Conservation (phyloP, 2,113 vertebrate genomes). For the Syrmaticus mikado region DNA sequence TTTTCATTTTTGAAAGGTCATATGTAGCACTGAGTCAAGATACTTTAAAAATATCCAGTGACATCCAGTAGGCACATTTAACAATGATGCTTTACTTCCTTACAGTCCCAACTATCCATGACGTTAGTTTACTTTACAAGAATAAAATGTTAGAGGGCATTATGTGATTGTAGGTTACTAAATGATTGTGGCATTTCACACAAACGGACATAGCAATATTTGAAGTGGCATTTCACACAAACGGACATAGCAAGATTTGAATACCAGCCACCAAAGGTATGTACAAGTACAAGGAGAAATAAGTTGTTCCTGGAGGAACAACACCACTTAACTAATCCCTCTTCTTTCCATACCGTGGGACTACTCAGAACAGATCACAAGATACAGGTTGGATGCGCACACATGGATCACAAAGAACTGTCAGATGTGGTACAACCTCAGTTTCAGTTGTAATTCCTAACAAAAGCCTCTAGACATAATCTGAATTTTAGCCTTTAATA, state of each 20-base stretch:
- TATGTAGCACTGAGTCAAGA: not conserved
- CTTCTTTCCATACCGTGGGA: not conserved
- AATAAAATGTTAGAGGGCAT: not conserved
- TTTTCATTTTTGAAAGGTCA: not conserved
- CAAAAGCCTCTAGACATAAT: not conserved
- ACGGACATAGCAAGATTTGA: not conserved
- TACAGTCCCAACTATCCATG: not conserved
- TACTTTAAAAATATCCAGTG: not conserved
- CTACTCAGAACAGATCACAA: not conserved
- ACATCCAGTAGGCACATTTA: not conserved
- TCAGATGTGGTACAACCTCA: not conserved
- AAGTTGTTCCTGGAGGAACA: not conserved
- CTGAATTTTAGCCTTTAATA: not conserved
- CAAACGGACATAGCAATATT: not conserved
- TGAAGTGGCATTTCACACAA: not conserved
- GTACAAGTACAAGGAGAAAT: not conserved
- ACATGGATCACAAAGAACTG: accelerated
- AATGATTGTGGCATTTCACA: not conserved
- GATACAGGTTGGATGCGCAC: accelerated
- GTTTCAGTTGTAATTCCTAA: not conserved
- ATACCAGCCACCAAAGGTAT: not conserved
- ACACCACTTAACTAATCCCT: not conserved
- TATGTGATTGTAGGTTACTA: not conserved
- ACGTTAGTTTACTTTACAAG: not conserved
- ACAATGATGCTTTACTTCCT: not conserved